Evolutionary conservation across 2,888 invertebrate genomes (phyloP), one percentile per base, ranked within the genome.

Genomic region (Escarpia spicata): DNA sequence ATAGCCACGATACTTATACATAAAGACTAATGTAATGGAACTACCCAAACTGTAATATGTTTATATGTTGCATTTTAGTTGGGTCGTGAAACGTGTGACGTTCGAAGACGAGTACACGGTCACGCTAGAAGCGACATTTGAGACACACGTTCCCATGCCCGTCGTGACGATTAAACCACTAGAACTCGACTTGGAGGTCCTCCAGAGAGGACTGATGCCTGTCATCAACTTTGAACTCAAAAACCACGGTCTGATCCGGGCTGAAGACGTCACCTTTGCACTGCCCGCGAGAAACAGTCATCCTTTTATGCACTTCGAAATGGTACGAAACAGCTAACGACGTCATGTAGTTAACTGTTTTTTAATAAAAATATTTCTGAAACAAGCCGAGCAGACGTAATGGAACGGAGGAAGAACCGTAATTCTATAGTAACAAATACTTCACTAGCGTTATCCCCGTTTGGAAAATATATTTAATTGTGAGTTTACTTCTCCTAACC

Each of bases 171-270:
- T 91, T n/a, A 92, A 52, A 31, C 93, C 93, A 4, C 91, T 75
- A 19, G 45, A 75, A 75, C 43, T 93, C 8, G 93, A 93, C 90
- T 90, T 93, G 43, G 93, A 93, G 31, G 90, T 92, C 26, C 91
- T 93, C 15, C 93, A 93, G 91, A 58, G 92, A 26, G 93, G 93
- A 43, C 37, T 93, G 26, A 91, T 93, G 44, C 52, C 92, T 9
- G 58, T 90, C 45, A 58, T 93, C 37, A 93, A 92, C 26, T 92
- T 93, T 60, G 92, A 92, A 90, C 92, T 94, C n/a, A 95, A 94
- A n/a, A 95, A 95, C 92, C 94, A 95, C 92, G 95, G 95, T 9
- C 93, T 95, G 31, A 95, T 95, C 19, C 92, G 94, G 43, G 95
- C 95, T 31, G 94, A 95, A 75, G 93, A 94, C 89, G 92, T 94